Conservation (phyloP, 2,888 invertebrate species). For the Pseudococcus jackbeardsleyi region DNA sequence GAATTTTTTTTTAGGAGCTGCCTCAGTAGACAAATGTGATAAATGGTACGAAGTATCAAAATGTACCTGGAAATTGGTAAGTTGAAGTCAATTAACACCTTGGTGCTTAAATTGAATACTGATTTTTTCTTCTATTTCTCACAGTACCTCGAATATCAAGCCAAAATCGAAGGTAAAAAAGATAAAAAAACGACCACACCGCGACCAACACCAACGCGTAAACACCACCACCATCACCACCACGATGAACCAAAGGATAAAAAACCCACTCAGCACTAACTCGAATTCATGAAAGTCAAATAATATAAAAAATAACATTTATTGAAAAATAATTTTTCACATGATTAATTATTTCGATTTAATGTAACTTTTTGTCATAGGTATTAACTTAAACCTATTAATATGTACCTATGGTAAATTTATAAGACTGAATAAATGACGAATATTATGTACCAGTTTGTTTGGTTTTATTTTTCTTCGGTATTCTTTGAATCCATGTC, state of each 20-base stretch:
- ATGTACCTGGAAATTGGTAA: slow-evolving; percentile 50
- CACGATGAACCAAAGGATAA: background rate
- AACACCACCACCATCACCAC: slow-evolving; percentile 1
- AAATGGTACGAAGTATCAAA: slow-evolving; percentile 47
- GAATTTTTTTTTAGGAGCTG: background rate
- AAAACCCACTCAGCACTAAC: background rate
- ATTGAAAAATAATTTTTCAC: slow-evolving; percentile 44
- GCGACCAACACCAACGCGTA: background rate
- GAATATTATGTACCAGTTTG: slow-evolving; percentile 35
- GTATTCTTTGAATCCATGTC: slow-evolving; percentile 63
- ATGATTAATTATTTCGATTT: background rate
- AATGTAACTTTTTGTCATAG: background rate
- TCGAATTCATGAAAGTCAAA: background rate
- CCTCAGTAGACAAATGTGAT: background rate
- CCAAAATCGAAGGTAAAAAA: slow-evolving; percentile 34
- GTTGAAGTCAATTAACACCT: background rate
- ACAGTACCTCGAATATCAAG: slow-evolving; percentile 44
- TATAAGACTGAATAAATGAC: slow-evolving; percentile 35
- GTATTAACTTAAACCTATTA: background rate
- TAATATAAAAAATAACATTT: background rate
- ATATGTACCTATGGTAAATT: background rate
- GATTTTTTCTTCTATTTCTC: background rate
- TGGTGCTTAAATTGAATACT: background rate
- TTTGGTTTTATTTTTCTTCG: slow-evolving; percentile 45
- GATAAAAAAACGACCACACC: slow-evolving; percentile 15